Evolutionary conservation across 2,888 invertebrate species (phyloP), one percentile per base, ranked within the genome.

Genomic region (Nasonia oneida): DNA sequence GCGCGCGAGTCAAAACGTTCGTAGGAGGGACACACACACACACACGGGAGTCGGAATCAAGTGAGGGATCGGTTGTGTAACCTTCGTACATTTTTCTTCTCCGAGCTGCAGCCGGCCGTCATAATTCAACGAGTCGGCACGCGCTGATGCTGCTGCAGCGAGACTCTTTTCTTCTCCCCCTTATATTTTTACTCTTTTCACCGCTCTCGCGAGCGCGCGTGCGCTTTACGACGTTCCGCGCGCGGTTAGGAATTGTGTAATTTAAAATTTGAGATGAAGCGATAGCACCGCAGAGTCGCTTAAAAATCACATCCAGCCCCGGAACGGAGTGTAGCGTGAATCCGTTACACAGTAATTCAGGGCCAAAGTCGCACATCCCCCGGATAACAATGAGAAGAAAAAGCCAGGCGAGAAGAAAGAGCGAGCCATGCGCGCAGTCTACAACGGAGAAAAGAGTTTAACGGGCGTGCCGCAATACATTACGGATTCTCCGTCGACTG

Each of bases 381-480:
- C 42, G 42, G 5, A 39, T 39, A 10, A 42, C 37, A 50, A 50
- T 14, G 8, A 10, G 15, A 50, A 10, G 14, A n/a, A 61, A 23
- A 61, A n/a, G 23, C 61, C 2, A 6, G 15, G 8, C 23, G 23
- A 61, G 23, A 61, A 10, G 64, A 12, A 57, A 74, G 29, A 64
- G 50, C 18, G 4, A 37, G 37, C 37, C 4, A 37, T 3, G 37
- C 37, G n/a, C 50, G 23, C 23, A 10, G 53, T 42, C 5, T 42
- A 42, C 10, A 42, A 42, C 42, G 4, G 37, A 37, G 37, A 37
- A 77, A 91, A 91, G 91, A 91, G 90, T 91, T 91, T 89, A 90
- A 90, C 89, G 87, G 89, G 87, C 86, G 87, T 88, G 88, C 89
- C 88, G 88, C 89, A 89, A 90, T 90, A 90, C 74, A 82, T 85